phyloP scores from a whole-genome alignment of 2,113 vertebrate species.

The Cryptomyrus ogoouensis region DNA sequence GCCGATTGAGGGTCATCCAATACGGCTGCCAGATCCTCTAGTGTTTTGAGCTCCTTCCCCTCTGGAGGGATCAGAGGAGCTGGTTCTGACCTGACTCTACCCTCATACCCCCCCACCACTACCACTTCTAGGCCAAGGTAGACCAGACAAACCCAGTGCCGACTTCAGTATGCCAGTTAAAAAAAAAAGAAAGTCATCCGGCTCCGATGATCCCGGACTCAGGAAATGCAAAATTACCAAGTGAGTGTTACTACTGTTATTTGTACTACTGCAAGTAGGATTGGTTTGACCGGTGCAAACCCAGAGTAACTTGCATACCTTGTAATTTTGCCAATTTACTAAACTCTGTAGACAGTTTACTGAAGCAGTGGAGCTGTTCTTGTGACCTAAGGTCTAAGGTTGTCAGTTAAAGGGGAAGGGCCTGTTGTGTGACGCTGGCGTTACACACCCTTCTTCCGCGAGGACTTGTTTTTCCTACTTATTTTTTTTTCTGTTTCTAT shows the following conservation, averaged over 20 bases:
- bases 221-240: slow-evolving; percentile 83
- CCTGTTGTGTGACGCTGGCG: background rate
- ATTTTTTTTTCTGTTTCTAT: background rate
- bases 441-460: background rate
- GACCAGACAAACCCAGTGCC: slow-evolving; percentile 42
- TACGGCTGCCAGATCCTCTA: background rate
- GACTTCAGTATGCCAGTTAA: slow-evolving; percentile 79
- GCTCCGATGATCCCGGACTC: slow-evolving; percentile 68
- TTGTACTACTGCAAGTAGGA: background rate
- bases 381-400: background rate
- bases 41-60: background rate
- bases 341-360: background rate
- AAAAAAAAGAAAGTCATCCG: slow-evolving; percentile 84
- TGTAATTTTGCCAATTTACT: background rate
- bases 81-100: background rate
- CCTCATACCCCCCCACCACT: background rate
- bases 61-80: background rate
- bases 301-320: background rate
- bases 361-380: background rate
- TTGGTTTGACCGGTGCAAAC: background rate
- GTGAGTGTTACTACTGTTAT: slow-evolving; percentile 51
- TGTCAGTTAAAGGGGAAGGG: background rate
- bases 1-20: too few species aligned
- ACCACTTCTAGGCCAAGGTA: slow-evolving; percentile 28
- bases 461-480: background rate